Conservation (phyloP, 2,113 vertebrate species). For the Notothenia coriiceps region DNA sequence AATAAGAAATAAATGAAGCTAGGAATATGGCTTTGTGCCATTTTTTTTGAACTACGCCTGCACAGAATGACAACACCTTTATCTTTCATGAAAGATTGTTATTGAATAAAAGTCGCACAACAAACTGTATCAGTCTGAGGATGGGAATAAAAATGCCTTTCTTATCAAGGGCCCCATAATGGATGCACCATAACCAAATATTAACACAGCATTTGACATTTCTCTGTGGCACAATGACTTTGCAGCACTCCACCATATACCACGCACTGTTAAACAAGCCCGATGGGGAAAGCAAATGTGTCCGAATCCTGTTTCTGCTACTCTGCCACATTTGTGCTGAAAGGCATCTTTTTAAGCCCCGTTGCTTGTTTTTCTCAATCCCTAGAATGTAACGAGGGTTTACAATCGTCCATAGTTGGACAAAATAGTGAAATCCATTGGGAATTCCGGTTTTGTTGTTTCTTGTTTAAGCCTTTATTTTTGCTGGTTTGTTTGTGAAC, state of each 20-base stretch:
- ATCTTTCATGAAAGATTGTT: constrained; percentile 45
- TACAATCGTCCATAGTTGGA: constrained; percentile 6
- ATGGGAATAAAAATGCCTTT: constrained; percentile 33
- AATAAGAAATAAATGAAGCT: constrained; percentile 40
- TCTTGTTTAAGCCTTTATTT: constrained; percentile 50
- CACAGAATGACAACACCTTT: constrained; percentile 37
- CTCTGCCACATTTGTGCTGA: constrained; percentile 43
- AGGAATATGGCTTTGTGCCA: constrained; percentile 5
- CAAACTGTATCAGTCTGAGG: constrained; percentile 20
- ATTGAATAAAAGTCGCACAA: constrained; percentile 33
- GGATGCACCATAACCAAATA: constrained; percentile 44
- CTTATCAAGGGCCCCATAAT: constrained; percentile 50
- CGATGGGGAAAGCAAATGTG: constrained; percentile 16
- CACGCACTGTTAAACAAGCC: constrained; percentile 35
- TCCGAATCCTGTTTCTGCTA: constrained; percentile 28
- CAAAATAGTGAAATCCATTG: constrained; percentile 27
- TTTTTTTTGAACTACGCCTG: constrained; percentile 41
- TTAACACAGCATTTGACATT: constrained; percentile 59
- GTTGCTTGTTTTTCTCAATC: constrained; percentile 33
- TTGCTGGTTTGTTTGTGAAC: constrained; percentile 50
- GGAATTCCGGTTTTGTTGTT: constrained; percentile 35
- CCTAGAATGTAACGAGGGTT: constrained; percentile 14
- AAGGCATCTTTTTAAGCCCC: constrained; percentile 36
- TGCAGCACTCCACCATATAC: constrained; percentile 30
- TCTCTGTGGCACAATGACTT: constrained; percentile 36